Base-by-base conservation (phyloP, 2,888 invertebrate species). In the Heliconius charithonia region DNA sequence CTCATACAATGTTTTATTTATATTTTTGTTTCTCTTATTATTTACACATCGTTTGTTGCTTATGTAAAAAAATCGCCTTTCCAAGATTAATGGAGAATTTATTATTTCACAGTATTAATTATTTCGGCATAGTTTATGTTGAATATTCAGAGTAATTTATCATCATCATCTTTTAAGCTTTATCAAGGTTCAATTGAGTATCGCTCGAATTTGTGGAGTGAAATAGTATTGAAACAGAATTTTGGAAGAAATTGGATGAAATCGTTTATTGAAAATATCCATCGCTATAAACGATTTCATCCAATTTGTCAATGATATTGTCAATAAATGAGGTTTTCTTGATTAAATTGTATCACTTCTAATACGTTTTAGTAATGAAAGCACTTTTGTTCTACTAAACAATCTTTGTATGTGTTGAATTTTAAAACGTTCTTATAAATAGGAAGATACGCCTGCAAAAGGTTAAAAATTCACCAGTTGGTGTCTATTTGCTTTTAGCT, bases 401-500 rank as follows among this genome's bases (percentile, higher is more conserved):
- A 32, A 3, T 66, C 3, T 66, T 2, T 0, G 10, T 10, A 4
- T 59, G 22, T 22, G 22, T 59, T 22, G 10, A 3, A 16, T n/a
- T 37, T 37, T 13, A n/a, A 25, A 1, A n/a, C 3, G n/a, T n/a
- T 41, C 6, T 66, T 67, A n/a, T 41, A n/a, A 37, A n/a, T 41
- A 37, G 6, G 1, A 67, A 67, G n/a, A 41, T 67, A 41, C 25
- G 7, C 13, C 13, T 37, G 16, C n/a, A 41, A 41, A 67, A 12
- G 37, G 37, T 67, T 71, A 51, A 71, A 56, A 29, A 12, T 16
- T 25, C 29, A 71, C 22, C 29, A 51, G 29, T 32, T 9, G 32
- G 32, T 27, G 10, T 70, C 16, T 70, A 22, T 70, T 56, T 71
- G 22, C 71, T 71, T 51, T 51, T 51, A 70, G 51, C 12, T 70